Percentiles rank a stretch among this genome's conserved stretches.
phyloP scores from a whole-genome alignment of 92 coral and sea anemone genomes.

The Hydrozoanthus gracilis region DNA sequence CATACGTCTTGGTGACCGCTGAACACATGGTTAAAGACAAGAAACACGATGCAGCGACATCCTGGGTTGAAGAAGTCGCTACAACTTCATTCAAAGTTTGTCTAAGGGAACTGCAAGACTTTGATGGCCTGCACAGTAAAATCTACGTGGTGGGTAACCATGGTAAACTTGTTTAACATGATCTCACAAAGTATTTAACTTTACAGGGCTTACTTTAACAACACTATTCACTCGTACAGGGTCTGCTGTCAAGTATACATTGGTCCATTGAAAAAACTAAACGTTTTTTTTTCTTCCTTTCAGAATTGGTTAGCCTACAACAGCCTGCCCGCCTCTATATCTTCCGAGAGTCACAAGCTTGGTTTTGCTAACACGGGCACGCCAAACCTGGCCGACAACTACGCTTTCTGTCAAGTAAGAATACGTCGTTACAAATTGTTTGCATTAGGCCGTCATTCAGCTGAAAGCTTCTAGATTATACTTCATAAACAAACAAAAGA shows the following conservation, averaged over 20 bases:
- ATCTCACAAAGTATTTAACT: neutral
- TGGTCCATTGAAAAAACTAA: neutral
- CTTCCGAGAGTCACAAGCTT: neutral
- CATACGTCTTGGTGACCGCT: no score
- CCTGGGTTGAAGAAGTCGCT: neutral
- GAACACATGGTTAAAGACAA: no score
- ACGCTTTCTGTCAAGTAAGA: neutral
- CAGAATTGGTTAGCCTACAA: neutral
- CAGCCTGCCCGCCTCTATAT: neutral
- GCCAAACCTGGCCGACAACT: no score
- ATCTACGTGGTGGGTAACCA: neutral
- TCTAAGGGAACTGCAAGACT: no score
- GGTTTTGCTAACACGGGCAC: neutral
- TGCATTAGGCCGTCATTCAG: neutral
- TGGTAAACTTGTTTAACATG: neutral
- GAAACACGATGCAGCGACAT: no score
- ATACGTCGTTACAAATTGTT: neutral
- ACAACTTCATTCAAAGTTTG: no score
- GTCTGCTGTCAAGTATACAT: neutral
- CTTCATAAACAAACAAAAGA: neutral
- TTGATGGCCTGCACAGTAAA: no score
- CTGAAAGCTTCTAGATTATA: neutral
- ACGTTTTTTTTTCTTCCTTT: neutral
- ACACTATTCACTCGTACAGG: neutral
- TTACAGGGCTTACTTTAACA: neutral